phyloP scores from a whole-genome alignment of 2,113 vertebrate species.

The Lota lota region DNA sequence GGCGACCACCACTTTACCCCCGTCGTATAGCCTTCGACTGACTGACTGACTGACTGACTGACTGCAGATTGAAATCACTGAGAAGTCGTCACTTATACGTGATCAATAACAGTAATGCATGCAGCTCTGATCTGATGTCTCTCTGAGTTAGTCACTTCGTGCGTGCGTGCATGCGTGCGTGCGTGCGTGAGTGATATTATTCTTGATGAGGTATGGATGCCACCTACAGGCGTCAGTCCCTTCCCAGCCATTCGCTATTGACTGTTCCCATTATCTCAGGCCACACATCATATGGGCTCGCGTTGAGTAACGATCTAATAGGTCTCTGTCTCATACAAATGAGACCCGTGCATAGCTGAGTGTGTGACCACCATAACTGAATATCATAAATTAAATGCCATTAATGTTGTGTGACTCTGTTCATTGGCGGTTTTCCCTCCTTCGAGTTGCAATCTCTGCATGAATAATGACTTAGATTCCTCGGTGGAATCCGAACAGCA shows the following conservation, averaged over 20 bases:
- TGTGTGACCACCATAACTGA: background rate
- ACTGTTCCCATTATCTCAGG: conserved; percentile 27
- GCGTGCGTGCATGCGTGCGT: background rate
- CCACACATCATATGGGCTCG: conserved; percentile 16
- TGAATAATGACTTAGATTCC: too few species aligned
- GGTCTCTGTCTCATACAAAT: background rate
- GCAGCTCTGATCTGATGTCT: conserved; percentile 33
- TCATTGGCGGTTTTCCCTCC: too few species aligned
- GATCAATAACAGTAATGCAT: conserved; percentile 59
- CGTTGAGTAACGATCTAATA: too few species aligned
- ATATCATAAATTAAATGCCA: too few species aligned
- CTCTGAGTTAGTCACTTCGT: background rate
- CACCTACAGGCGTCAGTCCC: conserved; percentile 68
- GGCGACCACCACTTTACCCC: too few species aligned
- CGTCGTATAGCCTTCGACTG: too few species aligned
- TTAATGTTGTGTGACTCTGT: background rate
- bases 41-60: too few species aligned
- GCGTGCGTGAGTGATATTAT: conserved; percentile 26
- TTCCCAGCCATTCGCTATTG: conserved; percentile 37
- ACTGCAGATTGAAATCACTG: conserved; percentile 32
- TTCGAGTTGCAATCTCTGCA: too few species aligned
- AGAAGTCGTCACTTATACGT: conserved; percentile 55
- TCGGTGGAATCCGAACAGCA: too few species aligned
- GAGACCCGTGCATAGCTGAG: background rate
- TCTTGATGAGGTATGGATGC: conserved; percentile 68